phyloP scores from a whole-genome alignment of 2,888 invertebrate species.

The Alloscopus bannaensis region DNA sequence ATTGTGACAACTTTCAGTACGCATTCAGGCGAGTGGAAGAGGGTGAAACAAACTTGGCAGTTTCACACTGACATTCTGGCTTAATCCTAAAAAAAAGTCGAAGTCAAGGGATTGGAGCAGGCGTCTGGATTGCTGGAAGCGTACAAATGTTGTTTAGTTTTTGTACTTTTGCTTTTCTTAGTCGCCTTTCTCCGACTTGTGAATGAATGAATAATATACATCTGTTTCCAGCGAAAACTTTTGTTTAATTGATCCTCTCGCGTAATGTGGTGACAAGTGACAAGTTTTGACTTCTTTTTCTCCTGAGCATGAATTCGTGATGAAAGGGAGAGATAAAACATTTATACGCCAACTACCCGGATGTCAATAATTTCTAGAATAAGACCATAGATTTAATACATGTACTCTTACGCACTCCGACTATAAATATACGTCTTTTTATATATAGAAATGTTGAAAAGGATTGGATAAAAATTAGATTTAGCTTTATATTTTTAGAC shows the following conservation, averaged over 20 bases:
- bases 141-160: no score
- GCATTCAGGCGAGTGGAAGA: no score
- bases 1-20: no score
- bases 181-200: slow-evolving; percentile 12
- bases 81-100: no score
- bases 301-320: slow-evolving; percentile 37
- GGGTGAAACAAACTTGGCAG: no score
- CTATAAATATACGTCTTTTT: no score
- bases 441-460: neutral
- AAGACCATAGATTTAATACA: no score
- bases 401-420: neutral
- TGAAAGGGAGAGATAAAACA: slow-evolving; percentile 24
- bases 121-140: no score
- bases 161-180: neutral
- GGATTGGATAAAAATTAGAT: neutral
- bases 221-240: slow-evolving; percentile 24
- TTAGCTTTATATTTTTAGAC: neutral
- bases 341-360: slow-evolving; percentile 4
- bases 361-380: slow-evolving; percentile 40
- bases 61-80: no score
- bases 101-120: no score
- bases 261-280: slow-evolving; percentile 43
- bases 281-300: slow-evolving; percentile 44
- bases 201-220: slow-evolving; percentile 50
- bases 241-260: slow-evolving; percentile 40